A percentile compares a stretch with the other conserved stretches of the same genome.
phyloP scores from a whole-genome alignment of 2,888 invertebrate species.

The Lampropteryx suffumata region DNA sequence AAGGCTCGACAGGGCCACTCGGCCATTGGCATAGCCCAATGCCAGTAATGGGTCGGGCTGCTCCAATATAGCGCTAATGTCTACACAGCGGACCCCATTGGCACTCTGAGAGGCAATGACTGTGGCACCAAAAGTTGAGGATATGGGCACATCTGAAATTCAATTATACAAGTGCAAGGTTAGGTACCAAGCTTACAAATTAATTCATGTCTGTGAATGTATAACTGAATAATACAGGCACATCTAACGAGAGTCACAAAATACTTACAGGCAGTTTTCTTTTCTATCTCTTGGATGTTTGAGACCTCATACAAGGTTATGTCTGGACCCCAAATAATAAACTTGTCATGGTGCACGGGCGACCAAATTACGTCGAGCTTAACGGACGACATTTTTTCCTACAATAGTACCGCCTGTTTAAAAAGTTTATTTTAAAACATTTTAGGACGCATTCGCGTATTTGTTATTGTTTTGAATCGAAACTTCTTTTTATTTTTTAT shows the following conservation, averaged over 20 bases:
- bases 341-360: constrained; percentile 88
- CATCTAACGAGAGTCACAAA: background rate
- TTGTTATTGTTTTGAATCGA: no score
- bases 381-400: constrained; percentile 54
- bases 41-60: constrained; percentile 92
- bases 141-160: constrained; percentile 85
- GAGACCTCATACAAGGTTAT: constrained; percentile 92
- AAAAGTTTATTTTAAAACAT: no score
- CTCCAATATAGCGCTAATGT: constrained; percentile 89
- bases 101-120: constrained; percentile 89
- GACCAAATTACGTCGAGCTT: constrained; percentile 95
- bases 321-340: constrained; percentile 95
- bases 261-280: constrained; percentile 70
- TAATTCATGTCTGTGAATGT: no score
- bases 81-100: constrained; percentile 93
- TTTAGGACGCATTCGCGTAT: no score
- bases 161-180: constrained; percentile 5
- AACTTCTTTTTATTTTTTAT: no score
- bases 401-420: no score
- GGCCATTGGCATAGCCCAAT: constrained; percentile 94
- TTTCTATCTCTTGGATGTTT: constrained; percentile 82
- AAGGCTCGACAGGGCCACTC: constrained; percentile 90
- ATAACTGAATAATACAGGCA: no score
- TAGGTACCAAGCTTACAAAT: no score
- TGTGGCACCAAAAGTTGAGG: constrained; percentile 86